Percentiles rank a stretch among this genome's conserved stretches.
Evolutionary conservation across 2,888 invertebrate genomes (phyloP).

Genomic region (Chironomus riparius): DNA sequence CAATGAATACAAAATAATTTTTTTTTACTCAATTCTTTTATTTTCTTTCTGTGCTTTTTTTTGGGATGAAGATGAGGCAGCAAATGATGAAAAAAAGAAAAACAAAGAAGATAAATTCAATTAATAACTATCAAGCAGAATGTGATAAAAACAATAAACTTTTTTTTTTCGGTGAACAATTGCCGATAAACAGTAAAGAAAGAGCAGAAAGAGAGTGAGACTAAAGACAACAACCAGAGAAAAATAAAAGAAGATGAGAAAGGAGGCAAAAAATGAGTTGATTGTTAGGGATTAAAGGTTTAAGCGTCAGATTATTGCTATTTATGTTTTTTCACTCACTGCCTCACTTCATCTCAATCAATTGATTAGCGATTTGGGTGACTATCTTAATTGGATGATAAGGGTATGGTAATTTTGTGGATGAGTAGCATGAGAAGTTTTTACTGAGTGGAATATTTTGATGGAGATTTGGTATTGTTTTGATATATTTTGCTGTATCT

Average conservation of each 20-base stretch:
- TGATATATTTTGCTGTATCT: too few relatives aligned
- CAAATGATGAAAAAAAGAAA: not conserved
- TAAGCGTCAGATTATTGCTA: constrained; percentile 21
- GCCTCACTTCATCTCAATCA: not conserved
- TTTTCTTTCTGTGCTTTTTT: not conserved
- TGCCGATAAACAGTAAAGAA: constrained; percentile 7
- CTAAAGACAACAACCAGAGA: not conserved
- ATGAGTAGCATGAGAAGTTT: not conserved
- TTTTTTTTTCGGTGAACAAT: constrained; percentile 5
- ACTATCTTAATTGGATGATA: not conserved
- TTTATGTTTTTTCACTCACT: constrained; percentile 9
- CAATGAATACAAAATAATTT: not conserved
- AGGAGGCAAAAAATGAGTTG: not conserved
- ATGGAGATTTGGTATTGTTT: too few relatives aligned
- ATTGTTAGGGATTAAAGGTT: constrained; percentile 23
- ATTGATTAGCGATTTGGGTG: not conserved
- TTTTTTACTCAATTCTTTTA: not conserved
- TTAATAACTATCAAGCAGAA: constrained; percentile 19
- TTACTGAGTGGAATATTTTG: not conserved
- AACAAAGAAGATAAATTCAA: constrained; percentile 9
- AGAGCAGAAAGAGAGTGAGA: not conserved
- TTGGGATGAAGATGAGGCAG: not conserved
- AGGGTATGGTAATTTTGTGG: too few relatives aligned
- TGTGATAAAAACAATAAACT: constrained; percentile 27
- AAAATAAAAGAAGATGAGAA: not conserved